A percentile compares a stretch with the other conserved stretches of the same genome.
phyloP scores from a whole-genome alignment of 2,888 invertebrate genomes.

The Salticus scenicus region DNA sequence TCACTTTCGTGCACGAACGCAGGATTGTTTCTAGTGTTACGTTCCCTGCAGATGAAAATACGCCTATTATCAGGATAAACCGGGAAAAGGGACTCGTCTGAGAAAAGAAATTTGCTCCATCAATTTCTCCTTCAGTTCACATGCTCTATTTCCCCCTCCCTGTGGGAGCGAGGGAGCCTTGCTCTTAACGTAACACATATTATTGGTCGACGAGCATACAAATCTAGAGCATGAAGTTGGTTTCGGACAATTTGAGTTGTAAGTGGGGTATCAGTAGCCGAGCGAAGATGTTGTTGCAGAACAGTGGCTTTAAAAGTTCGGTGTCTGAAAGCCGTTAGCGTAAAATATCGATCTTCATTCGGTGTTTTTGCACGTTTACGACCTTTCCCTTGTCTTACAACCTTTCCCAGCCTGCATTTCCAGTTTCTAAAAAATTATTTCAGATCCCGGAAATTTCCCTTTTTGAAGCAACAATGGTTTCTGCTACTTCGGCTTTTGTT shows the following conservation, averaged over 20 bases:
- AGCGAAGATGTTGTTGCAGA: slow-evolving; percentile 17
- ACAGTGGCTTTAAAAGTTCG: slow-evolving; percentile 2
- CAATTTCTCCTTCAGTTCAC: neutral
- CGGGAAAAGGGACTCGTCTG: neutral
- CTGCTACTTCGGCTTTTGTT: slow-evolving; percentile 3
- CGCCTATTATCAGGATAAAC: neutral
- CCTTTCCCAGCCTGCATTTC: neutral
- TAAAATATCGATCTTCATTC: slow-evolving; percentile 1
- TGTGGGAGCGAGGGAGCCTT: neutral
- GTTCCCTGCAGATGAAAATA: neutral
- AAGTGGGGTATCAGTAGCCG: slow-evolving; percentile 3
- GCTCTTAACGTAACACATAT: no score
- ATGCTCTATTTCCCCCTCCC: neutral
- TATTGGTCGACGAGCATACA: no score
- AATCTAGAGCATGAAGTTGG: neutral
- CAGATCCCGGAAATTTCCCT: neutral
- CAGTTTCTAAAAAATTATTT: neutral
- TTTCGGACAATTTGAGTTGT: neutral
- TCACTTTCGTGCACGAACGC: neutral
- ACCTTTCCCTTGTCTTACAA: neutral
- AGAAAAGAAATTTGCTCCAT: neutral
- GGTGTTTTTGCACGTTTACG: neutral
- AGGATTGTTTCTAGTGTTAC: neutral
- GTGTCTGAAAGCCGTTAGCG: slow-evolving; percentile 1
- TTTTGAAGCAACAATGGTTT: slow-evolving; percentile 5